Conservation (phyloP, 2,113 vertebrate genomes). For the Eleginops maclovinus region DNA sequence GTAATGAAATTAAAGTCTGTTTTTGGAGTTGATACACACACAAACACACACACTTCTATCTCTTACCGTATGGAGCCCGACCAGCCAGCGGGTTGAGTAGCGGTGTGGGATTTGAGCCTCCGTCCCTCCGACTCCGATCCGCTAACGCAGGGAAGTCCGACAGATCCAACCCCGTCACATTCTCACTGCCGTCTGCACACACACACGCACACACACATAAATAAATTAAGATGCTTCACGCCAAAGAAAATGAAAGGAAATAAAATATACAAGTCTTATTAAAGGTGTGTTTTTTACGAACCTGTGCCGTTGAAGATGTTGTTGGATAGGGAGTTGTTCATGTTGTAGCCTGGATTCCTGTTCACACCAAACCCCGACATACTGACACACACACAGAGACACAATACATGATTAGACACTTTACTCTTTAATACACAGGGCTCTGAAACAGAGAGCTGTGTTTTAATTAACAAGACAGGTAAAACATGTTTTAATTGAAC, state of each 20-base stretch:
- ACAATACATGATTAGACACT: too few relatives aligned
- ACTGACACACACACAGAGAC: conserved; percentile 84
- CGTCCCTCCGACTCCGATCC: conserved; percentile 97
- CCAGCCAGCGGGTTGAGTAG: conserved; percentile 98
- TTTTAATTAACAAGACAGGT: too few relatives aligned
- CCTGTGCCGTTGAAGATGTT: conserved; percentile 99
- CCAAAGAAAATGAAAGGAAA: background rate
- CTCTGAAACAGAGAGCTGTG: too few relatives aligned
- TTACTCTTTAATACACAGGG: too few relatives aligned
- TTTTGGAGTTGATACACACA: too few relatives aligned
- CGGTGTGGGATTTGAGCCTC: conserved; percentile 92
- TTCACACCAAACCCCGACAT: conserved; percentile 99
- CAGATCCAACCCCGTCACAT: conserved; percentile 98
- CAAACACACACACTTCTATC: background rate
- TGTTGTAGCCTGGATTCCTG: conserved; percentile 98
- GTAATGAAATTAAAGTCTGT: too few relatives aligned
- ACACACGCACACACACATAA: too few relatives aligned
- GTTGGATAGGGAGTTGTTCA: conserved; percentile 99
- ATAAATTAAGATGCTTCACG: too few relatives aligned
- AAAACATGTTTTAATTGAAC: too few relatives aligned
- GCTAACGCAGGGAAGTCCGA: conserved; percentile 99
- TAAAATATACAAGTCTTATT: conserved; percentile 65
- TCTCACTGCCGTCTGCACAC: conserved; percentile 95
- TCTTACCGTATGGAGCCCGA: conserved; percentile 97
- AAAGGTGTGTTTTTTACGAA: conserved; percentile 46